phyloP scores from a whole-genome alignment of 2,113 vertebrate genomes.

The Catharus fuscescens region DNA sequence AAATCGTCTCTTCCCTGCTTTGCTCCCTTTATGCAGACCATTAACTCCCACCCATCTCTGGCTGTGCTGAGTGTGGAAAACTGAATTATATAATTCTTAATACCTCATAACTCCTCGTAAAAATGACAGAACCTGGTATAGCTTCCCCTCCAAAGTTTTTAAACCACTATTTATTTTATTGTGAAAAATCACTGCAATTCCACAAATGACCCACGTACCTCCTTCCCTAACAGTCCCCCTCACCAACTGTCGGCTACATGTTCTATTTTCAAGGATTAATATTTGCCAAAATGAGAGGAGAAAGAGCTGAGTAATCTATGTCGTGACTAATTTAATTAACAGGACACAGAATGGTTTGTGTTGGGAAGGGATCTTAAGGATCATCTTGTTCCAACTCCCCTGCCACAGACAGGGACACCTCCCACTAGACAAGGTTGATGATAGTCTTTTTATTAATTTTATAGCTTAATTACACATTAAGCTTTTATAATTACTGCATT shows the following conservation, averaged over 20 bases:
- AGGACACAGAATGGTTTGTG: background rate
- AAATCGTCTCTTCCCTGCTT: background rate
- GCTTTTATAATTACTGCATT: background rate
- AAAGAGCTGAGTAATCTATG: background rate
- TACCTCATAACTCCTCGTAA: background rate
- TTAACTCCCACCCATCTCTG: background rate
- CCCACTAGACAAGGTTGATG: background rate
- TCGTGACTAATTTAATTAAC: background rate
- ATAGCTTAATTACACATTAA: background rate
- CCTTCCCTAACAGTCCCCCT: background rate
- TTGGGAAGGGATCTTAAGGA: background rate
- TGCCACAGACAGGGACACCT: background rate
- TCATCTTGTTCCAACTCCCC: background rate
- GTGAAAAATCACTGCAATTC: background rate
- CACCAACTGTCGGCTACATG: background rate
- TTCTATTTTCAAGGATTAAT: background rate
- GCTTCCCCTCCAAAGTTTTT: background rate
- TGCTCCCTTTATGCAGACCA: background rate
- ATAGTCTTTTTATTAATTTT: background rate
- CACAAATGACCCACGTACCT: background rate
- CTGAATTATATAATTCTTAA: background rate
- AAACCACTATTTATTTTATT: background rate
- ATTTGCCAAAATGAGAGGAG: background rate
- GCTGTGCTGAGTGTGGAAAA: background rate
- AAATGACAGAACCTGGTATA: background rate